phyloP scores from a whole-genome alignment of 2,113 vertebrate genomes.

The Tragelaphus buxtoni region DNA sequence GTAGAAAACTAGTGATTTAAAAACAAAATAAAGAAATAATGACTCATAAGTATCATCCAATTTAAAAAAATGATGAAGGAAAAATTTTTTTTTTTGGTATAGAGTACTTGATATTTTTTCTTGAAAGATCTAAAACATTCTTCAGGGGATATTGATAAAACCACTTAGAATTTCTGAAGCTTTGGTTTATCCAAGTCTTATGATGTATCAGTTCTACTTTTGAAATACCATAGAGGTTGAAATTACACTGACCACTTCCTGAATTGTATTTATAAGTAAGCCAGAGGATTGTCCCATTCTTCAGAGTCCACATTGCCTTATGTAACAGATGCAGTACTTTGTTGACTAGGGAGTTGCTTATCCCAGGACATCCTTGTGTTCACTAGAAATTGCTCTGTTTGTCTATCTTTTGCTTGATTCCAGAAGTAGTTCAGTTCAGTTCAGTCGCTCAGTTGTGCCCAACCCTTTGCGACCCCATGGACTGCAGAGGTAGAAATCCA shows the following conservation, averaged over 20 bases:
- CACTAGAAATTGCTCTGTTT: not conserved
- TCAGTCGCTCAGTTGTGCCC: not conserved
- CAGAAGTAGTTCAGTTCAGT: not conserved
- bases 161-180: not conserved
- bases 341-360: constrained; percentile 13
- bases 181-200: not conserved
- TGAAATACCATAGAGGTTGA: constrained; percentile 8
- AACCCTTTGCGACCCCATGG: not conserved
- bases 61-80: not conserved
- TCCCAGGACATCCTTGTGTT: not conserved
- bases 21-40: not conserved
- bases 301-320: constrained; percentile 21
- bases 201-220: constrained; percentile 38
- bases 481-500: not conserved
- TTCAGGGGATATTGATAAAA: constrained; percentile 51
- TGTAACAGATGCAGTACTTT: not conserved
- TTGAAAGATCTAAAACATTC: not conserved
- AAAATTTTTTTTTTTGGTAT: not conserved
- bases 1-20: not conserved
- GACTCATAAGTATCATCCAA: not conserved
- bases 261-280: constrained; percentile 23
- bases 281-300: constrained; percentile 2
- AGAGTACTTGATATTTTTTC: constrained; percentile 14
- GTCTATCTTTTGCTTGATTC: not conserved
- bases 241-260: constrained; percentile 57